Evolutionary conservation across 2,113 vertebrate species (phyloP).

Genomic region (Eulemur rufifrons): DNA sequence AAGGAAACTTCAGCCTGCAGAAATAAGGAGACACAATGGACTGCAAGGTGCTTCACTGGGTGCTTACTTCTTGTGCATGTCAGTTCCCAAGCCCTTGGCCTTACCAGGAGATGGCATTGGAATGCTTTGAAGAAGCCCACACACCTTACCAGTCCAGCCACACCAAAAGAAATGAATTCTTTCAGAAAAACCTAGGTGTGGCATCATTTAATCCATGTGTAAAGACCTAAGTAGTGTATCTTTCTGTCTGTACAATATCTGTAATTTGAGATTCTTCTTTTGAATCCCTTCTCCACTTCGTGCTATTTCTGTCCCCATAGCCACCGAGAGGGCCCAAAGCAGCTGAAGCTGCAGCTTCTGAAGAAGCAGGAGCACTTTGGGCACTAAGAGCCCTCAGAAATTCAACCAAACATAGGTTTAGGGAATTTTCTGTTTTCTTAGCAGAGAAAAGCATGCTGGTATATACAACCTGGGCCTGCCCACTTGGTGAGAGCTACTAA

Average conservation of each 20-base stretch:
- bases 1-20: background rate
- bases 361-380: background rate
- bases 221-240: background rate
- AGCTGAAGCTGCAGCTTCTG: background rate
- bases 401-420: background rate
- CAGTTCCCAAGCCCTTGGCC: background rate
- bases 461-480: background rate
- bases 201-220: background rate
- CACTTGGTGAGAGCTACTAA: background rate
- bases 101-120: conserved; percentile 34
- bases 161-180: background rate
- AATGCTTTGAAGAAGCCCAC: background rate
- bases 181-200: background rate
- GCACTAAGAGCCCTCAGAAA: background rate
- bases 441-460: background rate
- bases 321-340: background rate
- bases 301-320: background rate
- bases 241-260: background rate
- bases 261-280: background rate
- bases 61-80: background rate
- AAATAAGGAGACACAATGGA: background rate
- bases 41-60: background rate
- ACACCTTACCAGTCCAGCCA: background rate
- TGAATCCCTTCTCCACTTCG: background rate
- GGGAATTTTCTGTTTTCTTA: background rate